phyloP scores from a whole-genome alignment of 1,140 invertebrate genomes.

The Battus philenor region DNA sequence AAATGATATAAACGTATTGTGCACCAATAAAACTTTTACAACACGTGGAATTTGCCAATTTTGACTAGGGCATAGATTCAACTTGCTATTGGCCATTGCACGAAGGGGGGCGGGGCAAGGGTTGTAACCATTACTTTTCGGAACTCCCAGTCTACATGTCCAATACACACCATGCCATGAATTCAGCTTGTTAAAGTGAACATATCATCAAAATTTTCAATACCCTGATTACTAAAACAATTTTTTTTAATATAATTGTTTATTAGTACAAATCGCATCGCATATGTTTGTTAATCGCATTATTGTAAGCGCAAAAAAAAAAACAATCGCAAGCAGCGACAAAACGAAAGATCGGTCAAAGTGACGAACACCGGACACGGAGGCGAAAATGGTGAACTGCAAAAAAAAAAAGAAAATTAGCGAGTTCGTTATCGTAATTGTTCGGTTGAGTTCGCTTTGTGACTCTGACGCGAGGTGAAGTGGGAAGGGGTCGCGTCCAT shows the following conservation, averaged over 20 bases:
- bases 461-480: slow-evolving; percentile 25
- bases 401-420: slow-evolving; percentile 37
- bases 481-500: slow-evolving; percentile 40
- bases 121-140: slow-evolving; percentile 11
- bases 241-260: slow-evolving; percentile 13
- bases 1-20: too few species aligned
- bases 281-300: slow-evolving; percentile 24
- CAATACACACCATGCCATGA: too few species aligned
- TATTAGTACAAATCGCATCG: slow-evolving; percentile 29
- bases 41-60: slow-evolving; percentile 15
- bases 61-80: slow-evolving; percentile 31
- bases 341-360: slow-evolving; percentile 8
- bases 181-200: too few species aligned
- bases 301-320: slow-evolving; percentile 10
- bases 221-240: slow-evolving; percentile 10
- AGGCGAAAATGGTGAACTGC: slow-evolving; percentile 22
- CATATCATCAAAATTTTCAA: too few species aligned
- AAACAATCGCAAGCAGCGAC: slow-evolving; percentile 21
- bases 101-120: slow-evolving; percentile 34
- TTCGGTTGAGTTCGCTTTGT: slow-evolving; percentile 35
- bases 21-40: too few species aligned
- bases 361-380: slow-evolving; percentile 2
- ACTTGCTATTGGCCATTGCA: slow-evolving; percentile 34
- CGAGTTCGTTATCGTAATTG: slow-evolving; percentile 31
- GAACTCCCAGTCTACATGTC: slow-evolving; percentile 25